Percentiles rank a stretch among this genome's conserved stretches.
These are phyloP conservation scores for Saguinus midas DNA, from an alignment of 2,113 vertebrate genomes.

Conservation along the genomic window DNA sequence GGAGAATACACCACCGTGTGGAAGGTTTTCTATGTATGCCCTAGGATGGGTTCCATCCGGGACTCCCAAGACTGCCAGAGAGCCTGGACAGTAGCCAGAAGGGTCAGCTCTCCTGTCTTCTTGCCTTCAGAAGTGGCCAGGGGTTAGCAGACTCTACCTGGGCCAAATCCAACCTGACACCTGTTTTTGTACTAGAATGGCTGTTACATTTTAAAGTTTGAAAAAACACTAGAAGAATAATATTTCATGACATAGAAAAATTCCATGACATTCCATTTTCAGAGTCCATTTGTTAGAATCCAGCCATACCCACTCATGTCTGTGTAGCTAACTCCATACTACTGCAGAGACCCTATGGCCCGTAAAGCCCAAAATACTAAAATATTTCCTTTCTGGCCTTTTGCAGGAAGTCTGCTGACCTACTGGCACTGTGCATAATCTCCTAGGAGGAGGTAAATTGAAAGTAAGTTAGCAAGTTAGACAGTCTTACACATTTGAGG, in stretches of 20 bases:
- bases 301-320: background rate
- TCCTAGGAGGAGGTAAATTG: background rate
- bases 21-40: background rate
- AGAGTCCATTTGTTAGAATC: background rate
- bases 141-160: background rate
- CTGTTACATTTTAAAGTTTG: background rate
- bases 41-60: background rate
- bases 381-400: background rate
- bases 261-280: background rate
- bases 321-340: background rate
- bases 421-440: too few relatives aligned
- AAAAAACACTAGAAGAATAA: background rate
- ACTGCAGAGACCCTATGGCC: background rate
- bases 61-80: background rate
- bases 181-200: background rate
- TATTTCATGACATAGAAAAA: background rate
- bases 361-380: background rate
- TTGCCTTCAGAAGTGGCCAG: background rate
- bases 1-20: background rate
- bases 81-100: background rate
- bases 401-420: background rate
- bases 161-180: background rate
- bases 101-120: background rate
- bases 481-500: background rate
- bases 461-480: background rate